A percentile compares a stretch with the other conserved stretches of the same genome.
phyloP scores from a whole-genome alignment of 2,888 invertebrate species.

The Hermaeophaga mercurialis region DNA sequence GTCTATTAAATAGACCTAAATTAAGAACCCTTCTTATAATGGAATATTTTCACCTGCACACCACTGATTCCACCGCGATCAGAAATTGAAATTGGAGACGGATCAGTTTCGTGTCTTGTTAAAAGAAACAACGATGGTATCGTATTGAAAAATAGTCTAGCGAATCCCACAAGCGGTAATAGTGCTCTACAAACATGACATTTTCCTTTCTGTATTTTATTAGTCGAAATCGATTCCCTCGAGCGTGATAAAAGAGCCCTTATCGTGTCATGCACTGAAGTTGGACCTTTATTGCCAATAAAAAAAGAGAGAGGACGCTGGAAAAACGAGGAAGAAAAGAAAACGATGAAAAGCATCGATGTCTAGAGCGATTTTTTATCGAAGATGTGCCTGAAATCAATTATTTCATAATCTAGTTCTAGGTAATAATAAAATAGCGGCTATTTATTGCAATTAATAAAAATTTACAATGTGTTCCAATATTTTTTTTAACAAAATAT shows the following conservation, averaged over 20 bases:
- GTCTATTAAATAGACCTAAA: too few relatives aligned
- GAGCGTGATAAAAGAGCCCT: conserved; percentile 40
- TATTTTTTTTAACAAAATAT: too few relatives aligned
- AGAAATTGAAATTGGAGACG: conserved; percentile 24
- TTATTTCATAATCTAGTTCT: too few relatives aligned
- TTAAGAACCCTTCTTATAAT: not conserved
- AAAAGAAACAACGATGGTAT: conserved; percentile 33
- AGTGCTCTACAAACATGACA: conserved; percentile 43
- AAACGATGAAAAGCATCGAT: too few relatives aligned
- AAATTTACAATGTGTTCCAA: too few relatives aligned
- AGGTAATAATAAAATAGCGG: too few relatives aligned
- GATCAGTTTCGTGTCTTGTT: conserved; percentile 27
- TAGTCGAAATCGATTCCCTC: conserved; percentile 45
- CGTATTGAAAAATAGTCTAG: conserved; percentile 31
- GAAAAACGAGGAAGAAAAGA: conserved; percentile 7
- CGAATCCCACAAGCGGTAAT: conserved; percentile 37
- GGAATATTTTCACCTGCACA: not conserved
- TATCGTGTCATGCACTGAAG: conserved; percentile 36
- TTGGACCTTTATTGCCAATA: conserved; percentile 31
- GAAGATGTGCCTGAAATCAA: too few relatives aligned
- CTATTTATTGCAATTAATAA: too few relatives aligned
- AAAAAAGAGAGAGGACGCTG: conserved; percentile 3
- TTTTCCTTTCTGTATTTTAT: conserved; percentile 46
- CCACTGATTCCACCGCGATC: conserved; percentile 19
- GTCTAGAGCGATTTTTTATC: too few relatives aligned